A percentile compares a stretch with the other conserved stretches of the same genome.
These are phyloP conservation scores for Perdita meconis DNA, from an alignment of 2,888 invertebrate genomes.

Conservation along the genomic window DNA sequence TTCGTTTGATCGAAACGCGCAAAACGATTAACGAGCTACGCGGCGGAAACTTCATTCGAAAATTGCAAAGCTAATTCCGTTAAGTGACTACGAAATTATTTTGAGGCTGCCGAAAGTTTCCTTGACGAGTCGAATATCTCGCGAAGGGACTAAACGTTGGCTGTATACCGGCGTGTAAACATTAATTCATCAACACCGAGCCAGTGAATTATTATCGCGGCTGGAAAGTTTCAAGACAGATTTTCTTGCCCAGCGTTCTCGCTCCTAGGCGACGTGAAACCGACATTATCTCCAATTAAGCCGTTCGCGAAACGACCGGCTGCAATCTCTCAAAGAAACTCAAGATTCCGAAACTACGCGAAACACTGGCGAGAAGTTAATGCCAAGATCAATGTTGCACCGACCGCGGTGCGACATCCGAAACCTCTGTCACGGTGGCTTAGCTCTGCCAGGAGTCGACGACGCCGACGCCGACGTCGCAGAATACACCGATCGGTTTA, in stretches of 20 bases:
- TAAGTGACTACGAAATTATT: constrained; percentile 49
- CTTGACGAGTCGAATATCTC: constrained; percentile 23
- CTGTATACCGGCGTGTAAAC: constrained; percentile 45
- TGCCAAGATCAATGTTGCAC: constrained; percentile 50
- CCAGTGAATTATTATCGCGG: constrained; percentile 27
- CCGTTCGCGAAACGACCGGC: neutral
- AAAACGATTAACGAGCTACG: constrained; percentile 42
- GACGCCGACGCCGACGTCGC: neutral
- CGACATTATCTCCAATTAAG: constrained; percentile 12
- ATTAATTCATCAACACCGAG: constrained; percentile 49
- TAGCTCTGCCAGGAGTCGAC: constrained; percentile 14
- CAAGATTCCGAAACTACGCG: neutral
- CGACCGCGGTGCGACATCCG: neutral
- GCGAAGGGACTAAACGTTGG: constrained; percentile 41
- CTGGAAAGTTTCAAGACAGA: neutral
- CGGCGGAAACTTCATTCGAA: constrained; percentile 25
- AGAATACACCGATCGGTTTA: neutral
- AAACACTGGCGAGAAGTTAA: neutral
- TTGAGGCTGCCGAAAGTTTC: constrained; percentile 48
- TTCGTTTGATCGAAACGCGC: constrained; percentile 29
- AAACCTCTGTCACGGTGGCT: neutral
- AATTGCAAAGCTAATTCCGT: constrained; percentile 50
- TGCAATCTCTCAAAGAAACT: constrained; percentile 2
- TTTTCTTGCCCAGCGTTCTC: neutral
- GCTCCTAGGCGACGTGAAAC: neutral